Conservation (phyloP, 1,140 invertebrate species). For the Apis florea region DNA sequence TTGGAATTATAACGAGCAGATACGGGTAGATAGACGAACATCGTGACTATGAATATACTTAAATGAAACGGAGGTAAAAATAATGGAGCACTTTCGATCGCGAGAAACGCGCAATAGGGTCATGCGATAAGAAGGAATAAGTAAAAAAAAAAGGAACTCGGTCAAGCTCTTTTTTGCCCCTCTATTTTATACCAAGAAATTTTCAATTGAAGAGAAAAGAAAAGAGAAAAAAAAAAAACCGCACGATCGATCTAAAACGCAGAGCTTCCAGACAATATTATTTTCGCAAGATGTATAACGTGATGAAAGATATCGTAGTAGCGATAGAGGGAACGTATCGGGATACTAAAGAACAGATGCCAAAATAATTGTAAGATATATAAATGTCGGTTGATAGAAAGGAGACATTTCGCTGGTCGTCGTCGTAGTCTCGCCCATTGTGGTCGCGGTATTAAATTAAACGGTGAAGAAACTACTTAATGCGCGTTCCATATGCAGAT, state of each 20-base stretch:
- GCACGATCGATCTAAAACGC: too few relatives aligned
- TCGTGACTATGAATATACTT: constrained; percentile 45
- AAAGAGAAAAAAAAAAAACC: background rate
- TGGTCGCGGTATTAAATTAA: constrained; percentile 76
- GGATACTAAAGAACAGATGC: constrained; percentile 8
- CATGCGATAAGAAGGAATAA: constrained; percentile 42
- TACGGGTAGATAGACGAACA: constrained; percentile 18
- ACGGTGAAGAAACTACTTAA: constrained; percentile 78
- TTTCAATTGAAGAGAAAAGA: background rate
- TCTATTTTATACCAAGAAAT: background rate
- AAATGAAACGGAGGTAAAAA: constrained; percentile 67
- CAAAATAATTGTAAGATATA: constrained; percentile 36
- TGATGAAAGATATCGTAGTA: background rate
- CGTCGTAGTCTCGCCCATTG: constrained; percentile 52
- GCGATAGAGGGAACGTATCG: background rate
- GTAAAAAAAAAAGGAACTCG: constrained; percentile 21
- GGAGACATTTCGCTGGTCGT: constrained; percentile 40
- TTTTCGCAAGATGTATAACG: too few relatives aligned
- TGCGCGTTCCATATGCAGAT: constrained; percentile 79
- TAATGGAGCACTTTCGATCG: constrained; percentile 59
- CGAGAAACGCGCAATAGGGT: constrained; percentile 9
- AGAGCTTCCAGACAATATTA: too few relatives aligned
- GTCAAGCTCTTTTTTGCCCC: background rate
- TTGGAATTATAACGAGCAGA: constrained; percentile 29
- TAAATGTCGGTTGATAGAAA: constrained; percentile 35